Conservation (phyloP, 2,113 vertebrate genomes). For the Pseudolaguvia tuberculata region DNA sequence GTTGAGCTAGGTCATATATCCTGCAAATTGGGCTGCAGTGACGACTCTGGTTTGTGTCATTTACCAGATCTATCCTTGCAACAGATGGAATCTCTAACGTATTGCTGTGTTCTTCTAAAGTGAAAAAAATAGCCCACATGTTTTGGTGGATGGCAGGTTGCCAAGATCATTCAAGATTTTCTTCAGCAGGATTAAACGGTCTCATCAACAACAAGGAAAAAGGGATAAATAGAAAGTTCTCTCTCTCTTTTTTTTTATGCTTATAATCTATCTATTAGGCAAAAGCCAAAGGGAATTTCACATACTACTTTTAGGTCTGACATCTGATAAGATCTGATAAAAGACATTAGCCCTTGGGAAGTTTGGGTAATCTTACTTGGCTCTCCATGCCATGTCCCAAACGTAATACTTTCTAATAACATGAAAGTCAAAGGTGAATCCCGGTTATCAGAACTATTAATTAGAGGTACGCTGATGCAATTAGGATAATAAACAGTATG, state of each 20-base stretch:
- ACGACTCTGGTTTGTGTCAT: conserved; percentile 12
- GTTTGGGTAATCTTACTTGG: background rate
- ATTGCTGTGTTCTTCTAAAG: background rate
- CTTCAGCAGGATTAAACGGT: conserved; percentile 23
- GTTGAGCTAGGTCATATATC: conserved; percentile 24
- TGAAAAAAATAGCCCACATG: conserved; percentile 19
- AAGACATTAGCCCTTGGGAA: background rate
- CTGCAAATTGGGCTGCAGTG: background rate
- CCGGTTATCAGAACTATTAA: conserved; percentile 15
- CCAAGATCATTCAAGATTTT: conserved; percentile 17
- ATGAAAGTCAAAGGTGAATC: conserved; percentile 28
- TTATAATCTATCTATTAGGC: background rate
- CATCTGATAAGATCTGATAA: conserved; percentile 7
- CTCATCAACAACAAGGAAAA: conserved; percentile 26
- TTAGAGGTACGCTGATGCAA: conserved; percentile 36
- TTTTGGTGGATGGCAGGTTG: conserved; percentile 27
- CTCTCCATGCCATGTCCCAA: background rate
- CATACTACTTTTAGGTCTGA: background rate
- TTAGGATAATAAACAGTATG: conserved; percentile 29
- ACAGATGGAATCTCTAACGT: conserved; percentile 20
- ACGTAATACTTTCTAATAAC: background rate
- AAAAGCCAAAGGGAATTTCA: background rate
- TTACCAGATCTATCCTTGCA: conserved; percentile 28
- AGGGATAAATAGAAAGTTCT: background rate
- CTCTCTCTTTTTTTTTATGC: background rate